Conservation (phyloP, 2,113 vertebrate genomes). For the Neodon shergylaensis region DNA sequence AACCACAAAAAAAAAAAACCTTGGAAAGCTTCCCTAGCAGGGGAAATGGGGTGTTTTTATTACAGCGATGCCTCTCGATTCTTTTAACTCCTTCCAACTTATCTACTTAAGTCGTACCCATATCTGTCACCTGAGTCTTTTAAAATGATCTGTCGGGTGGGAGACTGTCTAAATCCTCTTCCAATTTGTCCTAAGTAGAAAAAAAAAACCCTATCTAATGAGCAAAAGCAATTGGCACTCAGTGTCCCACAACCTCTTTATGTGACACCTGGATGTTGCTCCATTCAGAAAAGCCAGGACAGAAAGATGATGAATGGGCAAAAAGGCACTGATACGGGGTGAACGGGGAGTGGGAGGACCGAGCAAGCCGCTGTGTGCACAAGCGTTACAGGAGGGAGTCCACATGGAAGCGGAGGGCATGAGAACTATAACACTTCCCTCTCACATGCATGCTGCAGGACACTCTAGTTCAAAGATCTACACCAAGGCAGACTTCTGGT, state of each 20-base stretch:
- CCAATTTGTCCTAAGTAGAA: not conserved
- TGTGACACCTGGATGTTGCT: not conserved
- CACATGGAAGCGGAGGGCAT: rapidly evolving
- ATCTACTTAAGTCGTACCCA: not conserved
- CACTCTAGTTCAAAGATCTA: not conserved
- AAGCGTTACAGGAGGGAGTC: not conserved
- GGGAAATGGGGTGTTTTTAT: not conserved
- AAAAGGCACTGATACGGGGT: not conserved
- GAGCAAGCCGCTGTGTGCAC: rapidly evolving
- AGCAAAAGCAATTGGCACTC: not conserved
- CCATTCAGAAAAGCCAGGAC: not conserved
- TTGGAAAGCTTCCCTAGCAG: not conserved
- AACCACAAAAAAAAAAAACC: no score
- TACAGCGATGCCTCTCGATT: not conserved
- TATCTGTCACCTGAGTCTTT: not conserved
- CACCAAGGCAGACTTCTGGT: not conserved
- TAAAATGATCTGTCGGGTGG: not conserved
- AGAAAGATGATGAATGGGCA: no score
- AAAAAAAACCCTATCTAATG: not conserved
- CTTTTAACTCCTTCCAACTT: slow-evolving; percentile 7
- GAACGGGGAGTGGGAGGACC: not conserved
- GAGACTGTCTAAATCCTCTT: not conserved
- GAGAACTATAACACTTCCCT: not conserved
- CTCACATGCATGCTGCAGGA: no score
- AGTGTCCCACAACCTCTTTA: not conserved